A percentile compares a stretch with the other conserved stretches of the same genome.
Conservation (phyloP, 2,113 vertebrate species). For the Aramus guarauna region DNA sequence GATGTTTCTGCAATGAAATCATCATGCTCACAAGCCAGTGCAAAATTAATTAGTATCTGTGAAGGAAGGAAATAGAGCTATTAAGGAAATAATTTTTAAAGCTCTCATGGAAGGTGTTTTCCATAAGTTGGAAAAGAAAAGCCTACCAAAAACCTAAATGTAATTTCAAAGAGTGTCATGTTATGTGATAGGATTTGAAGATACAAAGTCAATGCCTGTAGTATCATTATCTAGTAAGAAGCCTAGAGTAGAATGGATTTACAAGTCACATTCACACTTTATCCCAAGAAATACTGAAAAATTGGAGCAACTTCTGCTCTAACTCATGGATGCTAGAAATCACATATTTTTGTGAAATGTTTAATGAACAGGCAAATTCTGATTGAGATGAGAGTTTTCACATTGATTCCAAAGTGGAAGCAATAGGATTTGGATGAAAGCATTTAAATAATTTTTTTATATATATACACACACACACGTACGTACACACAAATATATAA, state of each 20-base stretch:
- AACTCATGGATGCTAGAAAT: neutral
- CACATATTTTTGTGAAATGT: neutral
- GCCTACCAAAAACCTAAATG: neutral
- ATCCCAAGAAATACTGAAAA: neutral
- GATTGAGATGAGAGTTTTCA: neutral
- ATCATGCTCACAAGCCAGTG: neutral
- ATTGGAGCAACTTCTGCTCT: neutral
- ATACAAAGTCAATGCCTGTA: neutral
- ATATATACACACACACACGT: no score
- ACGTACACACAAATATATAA: neutral
- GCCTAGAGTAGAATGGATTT: neutral
- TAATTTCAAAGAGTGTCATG: neutral
- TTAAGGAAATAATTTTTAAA: neutral
- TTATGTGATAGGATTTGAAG: neutral
- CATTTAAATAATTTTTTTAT: neutral
- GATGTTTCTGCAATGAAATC: neutral
- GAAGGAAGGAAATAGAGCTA: neutral
- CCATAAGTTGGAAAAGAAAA: neutral
- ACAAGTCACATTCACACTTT: neutral
- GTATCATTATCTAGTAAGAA: neutral
- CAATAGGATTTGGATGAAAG: neutral
- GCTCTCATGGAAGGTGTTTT: neutral
- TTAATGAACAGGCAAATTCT: neutral
- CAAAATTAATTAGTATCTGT: slow-evolving; percentile 37
- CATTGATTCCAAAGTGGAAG: neutral